These are phyloP conservation scores for Nemotelus pantherinus DNA, from an alignment of 2,888 invertebrate species.

Conservation along the genomic window DNA sequence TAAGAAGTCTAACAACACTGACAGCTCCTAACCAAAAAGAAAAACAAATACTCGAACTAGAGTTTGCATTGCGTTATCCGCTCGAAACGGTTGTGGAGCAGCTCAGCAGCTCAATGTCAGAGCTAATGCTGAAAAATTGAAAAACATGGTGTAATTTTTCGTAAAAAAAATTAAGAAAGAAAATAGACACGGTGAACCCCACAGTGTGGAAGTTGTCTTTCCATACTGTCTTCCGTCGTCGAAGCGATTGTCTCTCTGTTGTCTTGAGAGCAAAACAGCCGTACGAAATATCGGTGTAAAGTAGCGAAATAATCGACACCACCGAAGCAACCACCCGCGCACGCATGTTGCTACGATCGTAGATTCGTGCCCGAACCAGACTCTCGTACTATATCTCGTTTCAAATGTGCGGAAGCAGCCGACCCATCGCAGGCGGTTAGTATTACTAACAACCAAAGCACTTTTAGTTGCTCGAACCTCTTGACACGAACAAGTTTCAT, in stretches of 20 bases:
- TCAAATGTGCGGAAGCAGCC: neutral
- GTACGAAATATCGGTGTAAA: neutral
- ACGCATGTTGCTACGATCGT: constrained; percentile 18
- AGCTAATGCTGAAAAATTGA: constrained; percentile 20
- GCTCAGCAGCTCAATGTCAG: neutral
- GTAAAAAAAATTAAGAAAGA: neutral
- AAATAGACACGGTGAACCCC: neutral
- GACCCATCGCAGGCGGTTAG: neutral
- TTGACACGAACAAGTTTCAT: too few species aligned
- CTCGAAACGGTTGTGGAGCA: too few species aligned
- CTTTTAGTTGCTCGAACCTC: too few species aligned
- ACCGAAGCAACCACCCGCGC: constrained; percentile 31
- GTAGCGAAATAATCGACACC: neutral
- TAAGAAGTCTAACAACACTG: neutral
- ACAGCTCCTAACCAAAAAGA: neutral
- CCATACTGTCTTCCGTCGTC: constrained; percentile 4
- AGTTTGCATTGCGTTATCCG: neutral
- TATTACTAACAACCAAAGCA: neutral
- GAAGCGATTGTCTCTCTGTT: neutral
- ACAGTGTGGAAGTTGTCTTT: constrained; percentile 13
- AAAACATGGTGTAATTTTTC: constrained; percentile 32
- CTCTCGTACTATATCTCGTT: too few species aligned
- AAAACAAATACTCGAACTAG: neutral
- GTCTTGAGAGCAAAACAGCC: neutral
- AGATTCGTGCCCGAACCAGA: neutral